Base-by-base conservation (phyloP, 1,140 invertebrate species). In the Drosophila neocordata region DNA sequence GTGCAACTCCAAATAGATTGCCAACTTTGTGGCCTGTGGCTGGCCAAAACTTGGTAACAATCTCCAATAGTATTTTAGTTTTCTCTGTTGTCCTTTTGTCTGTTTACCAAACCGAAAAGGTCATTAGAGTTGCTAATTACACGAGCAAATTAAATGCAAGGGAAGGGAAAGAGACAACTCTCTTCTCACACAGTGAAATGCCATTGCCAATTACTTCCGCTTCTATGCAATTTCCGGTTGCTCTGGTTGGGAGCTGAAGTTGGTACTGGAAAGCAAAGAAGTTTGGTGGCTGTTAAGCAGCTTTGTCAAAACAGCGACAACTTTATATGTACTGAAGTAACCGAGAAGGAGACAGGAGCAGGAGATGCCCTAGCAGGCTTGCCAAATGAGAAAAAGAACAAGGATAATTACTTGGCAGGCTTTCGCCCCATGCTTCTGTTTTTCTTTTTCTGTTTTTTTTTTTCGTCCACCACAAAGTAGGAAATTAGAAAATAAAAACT, bases 401-500 rank as follows among this genome's bases (percentile, higher is more conserved):
- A 89, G 84, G 83, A 88, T 88, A 88, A 88, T 89, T 88, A 88
- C 83, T 89, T 77, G 65, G 77, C 69, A 15, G 63, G 31, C 31
- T 18, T 37, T 65, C 15, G 7, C 6, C 55, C 5, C 18, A 15
- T 34, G 11, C 13, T 13, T 18, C 13, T 7, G 2, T 20, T n/a
- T 24, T 7, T 18, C 2, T 27, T n/a, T 24, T 11, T n/a, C 2
- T 31, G 15, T 35, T 15, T 55, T 7, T 35, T 20, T 15, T 44
- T 44, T 44, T 15, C 11, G 41, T 48, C 41, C 41, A 65, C 69
- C 84, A 65, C 84, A 88, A 73, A 79, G 84, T 88, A 79, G 73
- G 73, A 88, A 88, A 88, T 89, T 88, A 84, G 79, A 89, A 79
- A 89, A 87, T 89, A 88, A 88, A 88, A 89, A 88, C 57, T 73